Percentiles rank a stretch among this genome's conserved stretches.
Evolutionary conservation across 2,888 invertebrate genomes (phyloP).

Genomic region (Argyresthia albistria): DNA sequence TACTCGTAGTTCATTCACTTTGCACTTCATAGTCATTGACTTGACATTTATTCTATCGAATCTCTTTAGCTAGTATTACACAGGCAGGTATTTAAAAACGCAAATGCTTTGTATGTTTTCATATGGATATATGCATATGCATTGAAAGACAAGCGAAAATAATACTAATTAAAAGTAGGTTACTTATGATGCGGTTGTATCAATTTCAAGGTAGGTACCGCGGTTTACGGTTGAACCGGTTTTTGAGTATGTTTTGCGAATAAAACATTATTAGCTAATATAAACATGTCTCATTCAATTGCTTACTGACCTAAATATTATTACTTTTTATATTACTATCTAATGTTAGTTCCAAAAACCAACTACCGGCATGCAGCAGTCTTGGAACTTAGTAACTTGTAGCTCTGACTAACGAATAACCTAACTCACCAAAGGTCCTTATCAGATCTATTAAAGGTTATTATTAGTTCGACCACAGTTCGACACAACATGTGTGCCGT

Average conservation of each 20-base stretch:
- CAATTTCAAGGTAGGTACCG: slow-evolving; percentile 59
- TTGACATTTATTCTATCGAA: no score
- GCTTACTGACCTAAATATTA: no score
- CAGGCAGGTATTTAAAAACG: neutral
- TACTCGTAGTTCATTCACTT: no score
- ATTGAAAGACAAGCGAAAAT: neutral
- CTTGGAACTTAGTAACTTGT: no score
- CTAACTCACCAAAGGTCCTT: neutral
- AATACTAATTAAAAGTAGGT: slow-evolving; percentile 28
- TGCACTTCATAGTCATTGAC: neutral
- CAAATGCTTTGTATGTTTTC: no score
- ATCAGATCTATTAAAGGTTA: neutral
- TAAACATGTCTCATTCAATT: no score
- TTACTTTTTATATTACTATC: no score
- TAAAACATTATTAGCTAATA: no score
- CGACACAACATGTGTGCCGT: no score
- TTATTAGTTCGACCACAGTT: neutral
- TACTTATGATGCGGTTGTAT: slow-evolving; percentile 57
- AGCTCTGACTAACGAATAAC: neutral
- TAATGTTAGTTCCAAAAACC: no score
- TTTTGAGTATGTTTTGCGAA: slow-evolving; percentile 19
- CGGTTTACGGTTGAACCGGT: slow-evolving; percentile 33
- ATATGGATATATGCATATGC: no score
- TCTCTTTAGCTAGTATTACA: neutral
- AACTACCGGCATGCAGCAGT: no score